Percentiles rank a stretch among this genome's conserved stretches.
Evolutionary conservation across 2,888 invertebrate genomes (phyloP).

Genomic region (Parochlus steinenii): DNA sequence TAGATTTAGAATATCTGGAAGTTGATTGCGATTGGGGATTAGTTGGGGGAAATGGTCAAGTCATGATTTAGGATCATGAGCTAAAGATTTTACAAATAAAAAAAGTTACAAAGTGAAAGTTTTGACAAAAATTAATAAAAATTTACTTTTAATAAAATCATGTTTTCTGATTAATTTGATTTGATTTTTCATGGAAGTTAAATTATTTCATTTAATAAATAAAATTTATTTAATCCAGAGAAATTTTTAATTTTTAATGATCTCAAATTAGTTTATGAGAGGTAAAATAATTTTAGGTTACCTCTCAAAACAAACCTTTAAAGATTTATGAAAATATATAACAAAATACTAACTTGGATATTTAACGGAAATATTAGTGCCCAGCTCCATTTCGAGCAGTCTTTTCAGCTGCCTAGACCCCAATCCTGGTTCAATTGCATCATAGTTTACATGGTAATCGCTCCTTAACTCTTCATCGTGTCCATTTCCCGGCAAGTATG

Average conservation of each 20-base stretch:
- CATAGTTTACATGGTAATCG: conserved; percentile 23
- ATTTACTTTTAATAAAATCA: too few relatives aligned
- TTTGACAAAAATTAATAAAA: too few relatives aligned
- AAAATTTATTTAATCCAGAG: too few relatives aligned
- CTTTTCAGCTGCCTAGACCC: conserved; percentile 6
- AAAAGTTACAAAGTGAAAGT: too few relatives aligned
- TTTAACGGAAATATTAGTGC: neutral
- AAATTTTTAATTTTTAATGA: neutral
- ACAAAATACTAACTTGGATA: too few relatives aligned
- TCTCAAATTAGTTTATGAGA: conserved; percentile 1
- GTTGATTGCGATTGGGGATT: too few relatives aligned
- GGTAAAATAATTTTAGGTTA: neutral
- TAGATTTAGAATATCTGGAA: conserved; percentile 45
- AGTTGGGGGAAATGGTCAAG: conserved; percentile 8
- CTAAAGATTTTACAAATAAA: too few relatives aligned
- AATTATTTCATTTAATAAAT: too few relatives aligned
- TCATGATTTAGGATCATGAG: too few relatives aligned
- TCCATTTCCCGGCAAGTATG: conserved; percentile 58
- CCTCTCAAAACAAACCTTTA: neutral
- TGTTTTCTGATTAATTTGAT: too few relatives aligned
- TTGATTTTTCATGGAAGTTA: too few relatives aligned
- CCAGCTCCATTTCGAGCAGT: conserved; percentile 2
- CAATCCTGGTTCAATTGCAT: conserved; percentile 6
- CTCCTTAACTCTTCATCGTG: conserved; percentile 49
- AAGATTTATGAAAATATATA: neutral